Conservation (phyloP, 2,888 invertebrate species). For the Pheosia tremula region DNA sequence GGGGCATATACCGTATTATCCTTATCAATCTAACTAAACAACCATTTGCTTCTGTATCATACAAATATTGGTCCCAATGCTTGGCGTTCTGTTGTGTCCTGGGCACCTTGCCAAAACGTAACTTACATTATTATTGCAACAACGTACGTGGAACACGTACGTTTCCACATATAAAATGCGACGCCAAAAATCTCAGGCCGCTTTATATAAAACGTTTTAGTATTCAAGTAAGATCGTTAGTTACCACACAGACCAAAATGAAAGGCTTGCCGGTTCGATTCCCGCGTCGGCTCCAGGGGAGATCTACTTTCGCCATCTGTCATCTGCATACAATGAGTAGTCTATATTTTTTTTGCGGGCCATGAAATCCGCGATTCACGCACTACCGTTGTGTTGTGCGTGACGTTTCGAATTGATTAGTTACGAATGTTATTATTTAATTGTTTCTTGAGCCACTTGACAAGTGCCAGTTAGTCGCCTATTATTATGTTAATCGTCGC, state of each 20-base stretch:
- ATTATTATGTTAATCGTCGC: neutral
- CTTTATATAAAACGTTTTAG: slow-evolving; percentile 21
- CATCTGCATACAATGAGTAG: slow-evolving; percentile 76
- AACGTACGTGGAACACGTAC: neutral
- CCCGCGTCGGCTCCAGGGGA: slow-evolving; percentile 57
- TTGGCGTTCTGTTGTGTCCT: neutral
- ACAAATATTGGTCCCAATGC: neutral
- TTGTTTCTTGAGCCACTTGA: slow-evolving; percentile 10
- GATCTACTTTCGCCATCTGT: slow-evolving; percentile 75
- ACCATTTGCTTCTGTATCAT: too few relatives aligned
- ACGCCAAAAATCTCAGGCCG: slow-evolving; percentile 20
- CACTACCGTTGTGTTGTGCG: slow-evolving; percentile 12
- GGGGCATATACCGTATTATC: too few relatives aligned
- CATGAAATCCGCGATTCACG: slow-evolving; percentile 35
- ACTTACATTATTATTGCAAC: slow-evolving; percentile 6
- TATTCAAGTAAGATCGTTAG: slow-evolving; percentile 40
- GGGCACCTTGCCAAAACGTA: neutral
- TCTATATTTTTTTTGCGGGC: slow-evolving; percentile 35
- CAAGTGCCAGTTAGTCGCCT: slow-evolving; percentile 9
- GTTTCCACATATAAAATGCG: slow-evolving; percentile 6
- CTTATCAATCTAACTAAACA: too few relatives aligned
- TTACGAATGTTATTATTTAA: slow-evolving; percentile 19
- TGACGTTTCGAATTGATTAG: slow-evolving; percentile 25
- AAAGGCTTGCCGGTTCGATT: slow-evolving; percentile 73
- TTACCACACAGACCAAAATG: slow-evolving; percentile 45